Percentiles rank a stretch among this genome's conserved stretches.
phyloP scores from a whole-genome alignment of 2,797 vertebrate species.

The Clamator glandarius region DNA sequence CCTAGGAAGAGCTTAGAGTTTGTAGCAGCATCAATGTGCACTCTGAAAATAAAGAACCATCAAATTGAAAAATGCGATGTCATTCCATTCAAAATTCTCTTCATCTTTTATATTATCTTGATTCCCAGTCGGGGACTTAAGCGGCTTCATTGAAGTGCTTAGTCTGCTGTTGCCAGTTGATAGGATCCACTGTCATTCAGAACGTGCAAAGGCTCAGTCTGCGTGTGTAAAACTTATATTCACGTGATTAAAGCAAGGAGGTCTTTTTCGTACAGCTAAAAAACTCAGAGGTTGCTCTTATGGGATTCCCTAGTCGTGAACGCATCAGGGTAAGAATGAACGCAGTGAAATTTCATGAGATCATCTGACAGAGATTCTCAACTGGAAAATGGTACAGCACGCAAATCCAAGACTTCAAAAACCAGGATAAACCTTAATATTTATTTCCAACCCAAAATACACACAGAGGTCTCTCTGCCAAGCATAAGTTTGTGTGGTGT shows the following conservation, averaged over 20 bases:
- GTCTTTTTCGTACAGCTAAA: neutral
- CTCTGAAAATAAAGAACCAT: neutral
- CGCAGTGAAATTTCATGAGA: neutral
- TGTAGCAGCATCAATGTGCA: neutral
- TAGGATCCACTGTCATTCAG: neutral
- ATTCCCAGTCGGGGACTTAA: neutral
- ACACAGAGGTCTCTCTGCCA: neutral
- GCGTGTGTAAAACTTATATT: neutral
- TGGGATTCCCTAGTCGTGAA: neutral
- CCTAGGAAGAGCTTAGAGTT: neutral
- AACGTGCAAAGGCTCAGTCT: neutral
- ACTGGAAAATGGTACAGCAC: neutral
- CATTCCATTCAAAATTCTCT: neutral
- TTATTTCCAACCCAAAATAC: neutral
- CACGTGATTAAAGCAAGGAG: neutral
- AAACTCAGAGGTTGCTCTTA: neutral
- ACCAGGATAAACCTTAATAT: neutral
- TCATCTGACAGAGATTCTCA: neutral
- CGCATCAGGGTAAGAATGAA: neutral
- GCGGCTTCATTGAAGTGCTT: neutral
- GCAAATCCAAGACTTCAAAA: neutral
- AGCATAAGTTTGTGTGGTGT: neutral
- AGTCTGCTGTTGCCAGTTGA: neutral
- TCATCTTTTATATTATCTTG: neutral
- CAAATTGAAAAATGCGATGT: neutral